Conservation (phyloP, 37 sponge, comb jelly and placozoan genomes). For the Haliclona indistincta region DNA sequence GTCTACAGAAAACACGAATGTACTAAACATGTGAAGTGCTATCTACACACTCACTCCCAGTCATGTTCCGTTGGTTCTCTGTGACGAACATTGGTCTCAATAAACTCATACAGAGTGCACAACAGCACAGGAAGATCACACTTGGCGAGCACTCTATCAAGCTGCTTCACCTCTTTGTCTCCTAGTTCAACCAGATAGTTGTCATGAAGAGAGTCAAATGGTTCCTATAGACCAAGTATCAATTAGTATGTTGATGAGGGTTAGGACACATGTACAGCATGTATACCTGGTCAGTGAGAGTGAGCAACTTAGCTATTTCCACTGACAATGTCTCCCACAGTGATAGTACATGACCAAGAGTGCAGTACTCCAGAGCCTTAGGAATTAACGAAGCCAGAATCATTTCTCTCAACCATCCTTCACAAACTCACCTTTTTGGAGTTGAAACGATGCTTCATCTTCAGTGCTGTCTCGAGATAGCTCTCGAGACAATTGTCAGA, state of each 20-base stretch:
- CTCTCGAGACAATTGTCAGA: constrained; percentile 4
- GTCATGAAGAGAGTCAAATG: constrained; percentile 23
- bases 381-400: not conserved
- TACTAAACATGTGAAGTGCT: too few relatives aligned
- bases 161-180: not conserved
- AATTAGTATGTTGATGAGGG: too few relatives aligned
- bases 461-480: constrained; percentile 38
- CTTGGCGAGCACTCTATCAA: not conserved
- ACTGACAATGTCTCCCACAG: constrained; percentile 48
- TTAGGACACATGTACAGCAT: too few relatives aligned
- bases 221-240: constrained; percentile 13
- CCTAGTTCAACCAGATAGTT: not conserved
- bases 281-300: not conserved
- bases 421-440: constrained; percentile 20
- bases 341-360: constrained; percentile 33
- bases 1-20: too few relatives aligned
- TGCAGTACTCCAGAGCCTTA: constrained; percentile 24
- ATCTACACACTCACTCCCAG: constrained; percentile 23
- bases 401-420: too few relatives aligned
- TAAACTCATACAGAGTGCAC: constrained; percentile 33
- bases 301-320: constrained; percentile 17
- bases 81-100: constrained; percentile 21
- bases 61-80: not conserved
- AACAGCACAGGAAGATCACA: constrained; percentile 16
- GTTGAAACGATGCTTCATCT: not conserved